Evolutionary conservation across 2,888 invertebrate species (phyloP), one percentile per base, ranked within the genome.

Genomic region (Coelinius sp.): DNA sequence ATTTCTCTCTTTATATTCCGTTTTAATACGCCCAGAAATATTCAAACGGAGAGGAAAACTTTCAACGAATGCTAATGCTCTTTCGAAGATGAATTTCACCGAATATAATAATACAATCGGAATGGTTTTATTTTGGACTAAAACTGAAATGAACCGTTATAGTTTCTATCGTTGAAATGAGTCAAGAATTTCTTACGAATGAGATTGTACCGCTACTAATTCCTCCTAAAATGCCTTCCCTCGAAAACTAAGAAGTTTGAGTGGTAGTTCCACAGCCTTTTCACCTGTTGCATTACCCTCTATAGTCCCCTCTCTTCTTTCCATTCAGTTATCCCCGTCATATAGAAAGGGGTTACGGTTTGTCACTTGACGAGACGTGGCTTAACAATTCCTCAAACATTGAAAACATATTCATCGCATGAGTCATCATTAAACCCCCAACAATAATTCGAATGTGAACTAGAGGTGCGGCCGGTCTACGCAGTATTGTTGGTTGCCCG

Each of bases 281-380:
- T 27, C 65, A 73, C 73, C 73, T 73, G 73, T 73, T 73, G 73
- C 68, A 46, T 73, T 35, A 3, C 38, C 31, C 64, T 14, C 63
- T 35, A 14, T 52, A 14, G 17, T 27, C 8, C 10, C 8, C 49
- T 63, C 22, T n/a, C 20, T 62, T 38, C 7, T 27, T 31, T 56
- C 17, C 14, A 27, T 24, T 56, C 56, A 14, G 14, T 27, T 56
- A 27, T 14, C 27, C 22, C 27, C 27, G 14, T 4, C 12, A 56
- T 56, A 56, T 17, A 20, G 1, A 12, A 17, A 27, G 14, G n/a
- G n/a, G 6, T 56, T 17, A 25, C 1, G 27, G 14, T 10, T 35
- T 8, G 35, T 35, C 35, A 35, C 35, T 10, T 10, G 35, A 35
- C 35, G 10, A 35, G 35, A 10, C 35, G 35, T 2, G 3, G 35